Evolutionary conservation across 2,888 invertebrate species (phyloP).

Genomic region (Chaetogeoica ovagalla): DNA sequence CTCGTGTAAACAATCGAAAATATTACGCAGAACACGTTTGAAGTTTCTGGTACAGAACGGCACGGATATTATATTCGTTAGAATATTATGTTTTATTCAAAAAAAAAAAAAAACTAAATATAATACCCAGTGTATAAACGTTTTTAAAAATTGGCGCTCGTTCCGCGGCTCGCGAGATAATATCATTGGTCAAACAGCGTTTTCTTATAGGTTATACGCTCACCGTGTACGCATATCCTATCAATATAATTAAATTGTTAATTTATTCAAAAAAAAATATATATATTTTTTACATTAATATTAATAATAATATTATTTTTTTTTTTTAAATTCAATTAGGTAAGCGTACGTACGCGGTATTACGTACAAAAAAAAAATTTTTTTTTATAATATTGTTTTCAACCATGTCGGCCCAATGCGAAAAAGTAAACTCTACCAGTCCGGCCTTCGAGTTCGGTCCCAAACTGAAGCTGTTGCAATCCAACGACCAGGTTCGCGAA

Average conservation of each 20-base stretch:
- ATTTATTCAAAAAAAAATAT: constrained; percentile 2
- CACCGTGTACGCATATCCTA: not conserved
- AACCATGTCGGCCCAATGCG: constrained; percentile 46
- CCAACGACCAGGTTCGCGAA: constrained; percentile 80
- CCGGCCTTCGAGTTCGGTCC: constrained; percentile 33
- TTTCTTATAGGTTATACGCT: constrained; percentile 11
- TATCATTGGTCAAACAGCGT: not conserved
- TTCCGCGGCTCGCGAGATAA: not conserved
- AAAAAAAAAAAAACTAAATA: too few species aligned
- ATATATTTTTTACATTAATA: too few species aligned
- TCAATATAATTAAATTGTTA: not conserved
- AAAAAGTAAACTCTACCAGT: constrained; percentile 43
- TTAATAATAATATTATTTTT: too few species aligned
- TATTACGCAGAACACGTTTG: too few species aligned
- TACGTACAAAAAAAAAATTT: not conserved
- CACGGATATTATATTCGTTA: too few species aligned
- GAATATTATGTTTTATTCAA: too few species aligned
- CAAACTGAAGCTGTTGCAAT: constrained; percentile 72
- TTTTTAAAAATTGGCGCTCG: constrained; percentile 24
- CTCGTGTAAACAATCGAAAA: too few species aligned
- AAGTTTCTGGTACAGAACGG: too few species aligned
- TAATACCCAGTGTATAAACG: too few species aligned
- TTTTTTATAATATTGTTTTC: not conserved
- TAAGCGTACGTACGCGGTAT: not conserved
- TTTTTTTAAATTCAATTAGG: too few species aligned